These are phyloP conservation scores for Timema podura DNA, from an alignment of 2,888 invertebrate genomes.

Conservation along the genomic window DNA sequence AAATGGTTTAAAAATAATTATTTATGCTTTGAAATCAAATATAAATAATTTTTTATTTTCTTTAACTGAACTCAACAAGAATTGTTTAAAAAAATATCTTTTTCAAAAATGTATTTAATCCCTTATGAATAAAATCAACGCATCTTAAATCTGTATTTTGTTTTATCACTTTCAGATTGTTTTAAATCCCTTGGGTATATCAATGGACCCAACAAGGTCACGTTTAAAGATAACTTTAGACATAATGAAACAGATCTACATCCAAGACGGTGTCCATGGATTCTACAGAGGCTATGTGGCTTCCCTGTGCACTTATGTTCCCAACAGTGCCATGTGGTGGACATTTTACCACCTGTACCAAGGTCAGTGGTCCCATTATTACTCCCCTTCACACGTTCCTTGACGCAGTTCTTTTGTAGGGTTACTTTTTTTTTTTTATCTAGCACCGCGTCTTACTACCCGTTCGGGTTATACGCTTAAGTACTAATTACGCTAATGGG, in stretches of 20 bases:
- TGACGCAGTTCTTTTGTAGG: too few relatives aligned
- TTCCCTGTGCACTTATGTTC: slow-evolving; percentile 88
- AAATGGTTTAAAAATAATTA: too few relatives aligned
- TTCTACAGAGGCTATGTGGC: slow-evolving; percentile 93
- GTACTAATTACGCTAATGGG: too few relatives aligned
- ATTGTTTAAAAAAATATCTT: too few relatives aligned
- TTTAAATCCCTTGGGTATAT: slow-evolving; percentile 73
- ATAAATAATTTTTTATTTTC: too few relatives aligned
- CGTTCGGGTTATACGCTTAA: too few relatives aligned
- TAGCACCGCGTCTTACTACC: too few relatives aligned
- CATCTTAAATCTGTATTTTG: not conserved
- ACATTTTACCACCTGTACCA: slow-evolving; percentile 89
- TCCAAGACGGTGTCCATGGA: slow-evolving; percentile 75
- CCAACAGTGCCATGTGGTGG: slow-evolving; percentile 99
- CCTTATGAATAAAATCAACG: not conserved
- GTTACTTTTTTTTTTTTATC: too few relatives aligned
- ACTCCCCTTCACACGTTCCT: not conserved
- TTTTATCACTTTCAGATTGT: slow-evolving; percentile 44
- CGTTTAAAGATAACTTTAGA: slow-evolving; percentile 66
- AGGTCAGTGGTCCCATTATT: slow-evolving; percentile 54
- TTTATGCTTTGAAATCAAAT: too few relatives aligned
- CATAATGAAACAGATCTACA: slow-evolving; percentile 73
- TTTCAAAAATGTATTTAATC: not conserved
- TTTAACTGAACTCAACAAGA: too few relatives aligned
- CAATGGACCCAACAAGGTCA: slow-evolving; percentile 57